Evolutionary conservation across 2,888 invertebrate species (phyloP).

Genomic region (Platypus cylindrus): DNA sequence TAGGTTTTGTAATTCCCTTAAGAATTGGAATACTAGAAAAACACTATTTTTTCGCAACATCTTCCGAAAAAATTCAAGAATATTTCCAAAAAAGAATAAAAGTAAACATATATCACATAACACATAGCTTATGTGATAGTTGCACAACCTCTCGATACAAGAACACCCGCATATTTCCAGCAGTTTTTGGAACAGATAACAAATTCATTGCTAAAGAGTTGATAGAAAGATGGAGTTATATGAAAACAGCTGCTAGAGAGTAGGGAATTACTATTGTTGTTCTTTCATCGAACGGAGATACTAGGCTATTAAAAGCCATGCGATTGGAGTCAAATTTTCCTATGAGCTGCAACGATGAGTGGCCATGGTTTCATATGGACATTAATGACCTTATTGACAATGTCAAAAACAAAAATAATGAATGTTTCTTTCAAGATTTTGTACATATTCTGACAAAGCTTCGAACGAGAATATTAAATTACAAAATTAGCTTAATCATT

Average conservation of each 20-base stretch:
- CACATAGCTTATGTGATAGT: slow-evolving; percentile 1
- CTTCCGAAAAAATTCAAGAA: not conserved
- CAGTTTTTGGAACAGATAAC: slow-evolving; percentile 4
- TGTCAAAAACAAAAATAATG: not conserved
- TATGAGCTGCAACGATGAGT: not conserved
- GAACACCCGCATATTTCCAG: not conserved
- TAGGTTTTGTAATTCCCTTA: slow-evolving; percentile 5
- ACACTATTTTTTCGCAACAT: not conserved
- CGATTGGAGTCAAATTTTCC: not conserved
- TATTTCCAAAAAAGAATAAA: slow-evolving; percentile 3
- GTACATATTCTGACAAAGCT: slow-evolving; percentile 2
- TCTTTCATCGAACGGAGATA: slow-evolving; percentile 1
- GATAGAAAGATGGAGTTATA: slow-evolving; percentile 1
- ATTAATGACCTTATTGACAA: not conserved
- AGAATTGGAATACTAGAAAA: slow-evolving; percentile 2
- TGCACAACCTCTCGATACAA: slow-evolving; percentile 1
- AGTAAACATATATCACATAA: no score
- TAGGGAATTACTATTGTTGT: slow-evolving; percentile 1
- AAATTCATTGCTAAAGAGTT: slow-evolving; percentile 6
- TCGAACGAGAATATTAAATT: slow-evolving; percentile 1
- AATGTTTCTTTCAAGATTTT: slow-evolving; percentile 3
- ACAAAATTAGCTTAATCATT: not conserved
- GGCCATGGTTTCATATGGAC: slow-evolving; percentile 2
- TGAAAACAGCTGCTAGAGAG: not conserved
- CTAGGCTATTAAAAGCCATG: slow-evolving; percentile 1